Evolutionary conservation across 2,888 invertebrate genomes (phyloP), one percentile per base, ranked within the genome.

Genomic region (Miltochrista miniata): DNA sequence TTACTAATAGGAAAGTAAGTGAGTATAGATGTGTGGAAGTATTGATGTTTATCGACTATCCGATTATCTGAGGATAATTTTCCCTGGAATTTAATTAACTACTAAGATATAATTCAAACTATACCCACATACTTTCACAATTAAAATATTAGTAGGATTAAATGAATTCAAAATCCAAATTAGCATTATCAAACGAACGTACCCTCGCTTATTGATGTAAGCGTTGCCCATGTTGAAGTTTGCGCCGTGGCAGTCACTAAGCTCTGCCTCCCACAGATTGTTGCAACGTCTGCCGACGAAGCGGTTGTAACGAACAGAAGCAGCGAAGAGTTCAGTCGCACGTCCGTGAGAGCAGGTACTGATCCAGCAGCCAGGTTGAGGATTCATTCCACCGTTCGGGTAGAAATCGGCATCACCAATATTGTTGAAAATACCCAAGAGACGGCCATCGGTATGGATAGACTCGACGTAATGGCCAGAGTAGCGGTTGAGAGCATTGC

Each of bases 331-430:
- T 13, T 80, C 70, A 13, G 62, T 51, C 0, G 83, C 69, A 7
- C 84, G 76, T 10, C 78, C 59, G 51, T 87, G 87, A 4, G 85
- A 85, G 58, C 87, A 87, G 9, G 74, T 72, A 52, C 68, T 80
- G 38, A 68, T 11, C 54, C 53, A 53, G 54, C 87, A 87, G 5
- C 86, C 87, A 7, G 87, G 87, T 54, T 85, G 85, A 7, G 69
- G 69, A 53, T 78, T 74, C 41, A 59, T 75, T 30, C 85, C 87
- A 10, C 85, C 83, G 45, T 87, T 87, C 5, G 84, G 82, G 59
- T 84, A 88, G 63, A 87, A 86, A 59, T 87, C 79, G 24, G 65
- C 70, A 47, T 82, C 45, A 7, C 61, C 79, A 14, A 79, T 60
- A 0, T 65, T 49, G 33, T 77, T 61, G 42, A 75, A 68, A 38